Percentiles rank a stretch among this genome's conserved stretches.
Conservation (phyloP, 2,113 vertebrate genomes). For the human (Homo sapiens) region DNA sequence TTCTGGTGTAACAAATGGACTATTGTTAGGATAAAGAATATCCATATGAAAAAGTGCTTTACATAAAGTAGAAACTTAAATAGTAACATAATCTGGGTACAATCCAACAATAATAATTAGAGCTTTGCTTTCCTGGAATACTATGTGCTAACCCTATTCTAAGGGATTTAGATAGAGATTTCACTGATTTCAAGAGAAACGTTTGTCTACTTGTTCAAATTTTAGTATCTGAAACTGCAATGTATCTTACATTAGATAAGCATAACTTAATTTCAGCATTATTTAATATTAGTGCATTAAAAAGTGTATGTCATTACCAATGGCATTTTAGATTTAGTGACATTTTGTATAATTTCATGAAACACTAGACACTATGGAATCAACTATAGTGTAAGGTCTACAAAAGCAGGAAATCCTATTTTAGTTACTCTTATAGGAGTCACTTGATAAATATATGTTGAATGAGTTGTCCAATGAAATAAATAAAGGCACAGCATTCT, state of each 20-base stretch:
- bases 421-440: neutral
- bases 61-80: neutral
- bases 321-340: neutral
- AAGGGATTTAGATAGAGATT: neutral
- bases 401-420: neutral
- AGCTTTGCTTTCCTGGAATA: neutral
- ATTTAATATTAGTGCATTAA: neutral
- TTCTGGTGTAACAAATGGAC: neutral
- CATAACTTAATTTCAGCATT: neutral
- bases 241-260: neutral
- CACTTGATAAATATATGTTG: neutral
- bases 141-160: neutral
- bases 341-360: accelerated
- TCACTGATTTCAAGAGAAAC: neutral
- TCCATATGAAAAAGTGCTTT: neutral
- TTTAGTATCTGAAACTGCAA: neutral
- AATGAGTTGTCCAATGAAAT: neutral
- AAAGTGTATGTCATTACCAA: neutral
- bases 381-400: accelerated
- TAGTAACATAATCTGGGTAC: neutral
- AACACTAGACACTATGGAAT: neutral
- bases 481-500: neutral
- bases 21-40: neutral
- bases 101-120: neutral
- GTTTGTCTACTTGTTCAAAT: neutral